phyloP scores from a whole-genome alignment of 2,113 vertebrate species.

The Centropristis striata region DNA sequence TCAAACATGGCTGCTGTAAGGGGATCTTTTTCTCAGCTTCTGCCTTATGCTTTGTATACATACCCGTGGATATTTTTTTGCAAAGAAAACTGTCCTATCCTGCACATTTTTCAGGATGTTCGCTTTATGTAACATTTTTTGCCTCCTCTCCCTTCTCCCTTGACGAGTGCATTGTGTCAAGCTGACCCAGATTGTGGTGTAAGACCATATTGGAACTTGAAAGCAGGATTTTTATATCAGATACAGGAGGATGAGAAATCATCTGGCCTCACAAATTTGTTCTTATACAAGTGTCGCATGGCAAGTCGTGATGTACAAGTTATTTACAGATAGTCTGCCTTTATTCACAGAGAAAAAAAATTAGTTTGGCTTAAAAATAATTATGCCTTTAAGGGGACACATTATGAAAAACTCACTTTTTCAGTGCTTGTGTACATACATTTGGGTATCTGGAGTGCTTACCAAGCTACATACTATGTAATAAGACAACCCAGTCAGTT shows the following conservation, averaged over 20 bases:
- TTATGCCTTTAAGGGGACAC: not conserved
- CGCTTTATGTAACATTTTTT: slow-evolving; percentile 7
- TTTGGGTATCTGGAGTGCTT: too few relatives aligned
- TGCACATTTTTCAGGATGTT: slow-evolving; percentile 4
- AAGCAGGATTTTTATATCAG: slow-evolving; percentile 35
- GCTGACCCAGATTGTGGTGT: slow-evolving; percentile 28
- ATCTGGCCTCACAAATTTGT: not conserved
- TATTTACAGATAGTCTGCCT: not conserved
- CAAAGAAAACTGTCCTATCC: not conserved
- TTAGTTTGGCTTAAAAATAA: not conserved
- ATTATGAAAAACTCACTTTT: too few relatives aligned
- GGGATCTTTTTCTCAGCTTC: slow-evolving; percentile 21
- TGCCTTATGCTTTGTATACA: slow-evolving; percentile 12
- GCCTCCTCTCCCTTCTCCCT: slow-evolving; percentile 18
- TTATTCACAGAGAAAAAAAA: not conserved
- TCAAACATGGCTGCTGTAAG: not conserved
- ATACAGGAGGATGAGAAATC: not conserved
- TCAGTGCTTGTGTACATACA: too few relatives aligned
- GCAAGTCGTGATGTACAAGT: not conserved
- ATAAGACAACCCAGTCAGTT: too few relatives aligned
- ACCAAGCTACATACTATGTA: too few relatives aligned
- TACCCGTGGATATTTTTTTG: not conserved
- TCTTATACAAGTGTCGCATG: not conserved
- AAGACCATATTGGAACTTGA: slow-evolving; percentile 26
- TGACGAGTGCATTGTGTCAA: slow-evolving; percentile 30